Evolutionary conservation across 2,888 invertebrate genomes (phyloP).

Genomic region (Epirrita christyi): DNA sequence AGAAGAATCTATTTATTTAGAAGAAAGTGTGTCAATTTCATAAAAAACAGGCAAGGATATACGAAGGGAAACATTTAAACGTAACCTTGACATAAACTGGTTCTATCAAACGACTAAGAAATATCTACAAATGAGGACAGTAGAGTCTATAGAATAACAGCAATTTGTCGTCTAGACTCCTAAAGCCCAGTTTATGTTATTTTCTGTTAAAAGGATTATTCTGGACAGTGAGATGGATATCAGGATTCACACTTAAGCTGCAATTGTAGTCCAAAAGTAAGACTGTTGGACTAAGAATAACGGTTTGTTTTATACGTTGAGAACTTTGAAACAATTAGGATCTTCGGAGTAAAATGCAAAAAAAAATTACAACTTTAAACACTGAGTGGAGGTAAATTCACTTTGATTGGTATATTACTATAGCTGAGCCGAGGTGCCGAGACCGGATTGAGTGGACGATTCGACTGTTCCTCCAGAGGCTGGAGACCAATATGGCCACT

Average conservation of each 20-base stretch:
- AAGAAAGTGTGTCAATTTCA: no score
- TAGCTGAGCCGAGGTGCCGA: no score
- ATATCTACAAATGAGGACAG: not conserved
- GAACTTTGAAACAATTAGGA: not conserved
- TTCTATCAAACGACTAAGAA: no score
- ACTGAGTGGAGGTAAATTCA: no score
- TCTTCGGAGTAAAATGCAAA: not conserved
- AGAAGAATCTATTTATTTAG: no score
- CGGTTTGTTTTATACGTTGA: not conserved
- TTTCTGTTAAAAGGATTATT: slow-evolving; percentile 28
- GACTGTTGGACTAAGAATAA: slow-evolving; percentile 3
- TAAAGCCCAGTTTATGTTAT: slow-evolving; percentile 30
- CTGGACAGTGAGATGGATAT: slow-evolving; percentile 30
- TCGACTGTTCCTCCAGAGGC: no score
- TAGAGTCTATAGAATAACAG: slow-evolving; percentile 9
- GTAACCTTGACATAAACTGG: no score
- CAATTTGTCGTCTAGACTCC: slow-evolving; percentile 31
- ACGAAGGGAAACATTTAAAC: not conserved
- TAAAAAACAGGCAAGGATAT: not conserved
- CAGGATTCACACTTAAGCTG: slow-evolving; percentile 27
- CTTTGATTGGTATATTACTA: no score
- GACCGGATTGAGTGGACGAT: no score
- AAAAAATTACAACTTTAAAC: not conserved
- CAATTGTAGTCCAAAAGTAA: slow-evolving; percentile 18
- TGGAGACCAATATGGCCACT: no score